These are phyloP conservation scores for Calameuta pallipes DNA, from an alignment of 2,888 invertebrate genomes.

Conservation along the genomic window DNA sequence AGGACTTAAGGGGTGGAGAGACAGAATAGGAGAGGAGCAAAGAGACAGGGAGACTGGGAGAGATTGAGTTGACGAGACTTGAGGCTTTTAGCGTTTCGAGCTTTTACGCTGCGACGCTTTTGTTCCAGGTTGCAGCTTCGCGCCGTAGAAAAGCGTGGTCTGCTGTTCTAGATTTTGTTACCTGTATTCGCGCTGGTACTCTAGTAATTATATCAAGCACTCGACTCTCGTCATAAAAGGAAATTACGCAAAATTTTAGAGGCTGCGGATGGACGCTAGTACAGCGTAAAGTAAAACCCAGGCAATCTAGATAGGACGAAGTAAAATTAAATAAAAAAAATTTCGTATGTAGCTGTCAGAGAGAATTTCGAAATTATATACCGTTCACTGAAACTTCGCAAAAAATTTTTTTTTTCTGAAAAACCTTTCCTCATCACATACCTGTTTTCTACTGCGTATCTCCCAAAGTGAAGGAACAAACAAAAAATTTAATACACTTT, in stretches of 20 bases:
- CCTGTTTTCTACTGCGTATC: too few relatives aligned
- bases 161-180: constrained; percentile 43
- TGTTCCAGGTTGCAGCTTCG: constrained; percentile 24
- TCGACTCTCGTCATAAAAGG: constrained; percentile 24
- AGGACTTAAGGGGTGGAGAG: not conserved
- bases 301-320: not conserved
- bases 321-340: not conserved
- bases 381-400: not conserved
- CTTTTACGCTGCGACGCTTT: constrained; percentile 41
- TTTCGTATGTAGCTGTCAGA: not conserved
- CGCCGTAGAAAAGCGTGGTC: constrained; percentile 19
- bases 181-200: constrained; percentile 28
- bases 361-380: not conserved
- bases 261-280: constrained; percentile 6
- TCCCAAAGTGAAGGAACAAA: too few relatives aligned
- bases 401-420: not conserved
- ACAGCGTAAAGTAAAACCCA: not conserved
- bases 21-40: not conserved
- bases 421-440: too few relatives aligned
- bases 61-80: constrained; percentile 10
- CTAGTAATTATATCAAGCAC: constrained; percentile 45
- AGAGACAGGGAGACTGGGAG: not conserved
- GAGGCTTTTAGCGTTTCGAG: constrained; percentile 49
- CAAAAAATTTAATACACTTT: too few relatives aligned
- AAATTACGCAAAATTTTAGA: constrained; percentile 36